These are phyloP conservation scores for Labeo calbasu DNA, from an alignment of 2,797 vertebrate species.

Conservation along the genomic window DNA sequence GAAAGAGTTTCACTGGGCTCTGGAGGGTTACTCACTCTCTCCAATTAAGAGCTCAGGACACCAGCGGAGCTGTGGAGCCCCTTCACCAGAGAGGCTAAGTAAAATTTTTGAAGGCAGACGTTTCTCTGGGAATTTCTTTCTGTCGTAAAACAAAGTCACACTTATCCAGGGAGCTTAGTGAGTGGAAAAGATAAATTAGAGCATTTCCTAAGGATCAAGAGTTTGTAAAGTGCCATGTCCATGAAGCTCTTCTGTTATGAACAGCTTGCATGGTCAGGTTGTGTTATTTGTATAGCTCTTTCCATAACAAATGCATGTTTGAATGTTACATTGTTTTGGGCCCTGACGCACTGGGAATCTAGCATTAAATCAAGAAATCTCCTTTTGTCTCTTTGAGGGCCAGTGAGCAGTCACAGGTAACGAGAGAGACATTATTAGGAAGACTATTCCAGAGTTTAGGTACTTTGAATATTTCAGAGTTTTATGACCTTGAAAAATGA, in stretches of 20 bases:
- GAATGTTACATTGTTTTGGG: not conserved
- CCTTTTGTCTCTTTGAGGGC: too few relatives aligned
- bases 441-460: not conserved
- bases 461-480: not conserved
- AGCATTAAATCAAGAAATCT: too few relatives aligned
- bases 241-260: not conserved
- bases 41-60: slow-evolving; percentile 59
- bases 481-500: not conserved
- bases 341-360: too few relatives aligned
- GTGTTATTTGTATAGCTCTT: too few relatives aligned
- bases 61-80: slow-evolving; percentile 23
- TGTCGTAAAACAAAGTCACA: not conserved
- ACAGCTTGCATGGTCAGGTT: too few relatives aligned
- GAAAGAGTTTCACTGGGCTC: slow-evolving; percentile 62
- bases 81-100: slow-evolving; percentile 14
- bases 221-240: slow-evolving; percentile 14
- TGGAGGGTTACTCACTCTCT: slow-evolving; percentile 51
- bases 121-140: slow-evolving; percentile 39
- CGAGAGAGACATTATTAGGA: not conserved
- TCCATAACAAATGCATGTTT: not conserved
- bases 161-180: slow-evolving; percentile 23
- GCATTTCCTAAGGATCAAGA: slow-evolving; percentile 1
- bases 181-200: slow-evolving; percentile 19
- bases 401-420: too few relatives aligned
- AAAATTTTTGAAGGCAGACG: slow-evolving; percentile 28